A percentile compares a stretch with the other conserved stretches of the same genome.
Conservation (phyloP, 2,888 invertebrate species). For the Phorcus lineatus region DNA sequence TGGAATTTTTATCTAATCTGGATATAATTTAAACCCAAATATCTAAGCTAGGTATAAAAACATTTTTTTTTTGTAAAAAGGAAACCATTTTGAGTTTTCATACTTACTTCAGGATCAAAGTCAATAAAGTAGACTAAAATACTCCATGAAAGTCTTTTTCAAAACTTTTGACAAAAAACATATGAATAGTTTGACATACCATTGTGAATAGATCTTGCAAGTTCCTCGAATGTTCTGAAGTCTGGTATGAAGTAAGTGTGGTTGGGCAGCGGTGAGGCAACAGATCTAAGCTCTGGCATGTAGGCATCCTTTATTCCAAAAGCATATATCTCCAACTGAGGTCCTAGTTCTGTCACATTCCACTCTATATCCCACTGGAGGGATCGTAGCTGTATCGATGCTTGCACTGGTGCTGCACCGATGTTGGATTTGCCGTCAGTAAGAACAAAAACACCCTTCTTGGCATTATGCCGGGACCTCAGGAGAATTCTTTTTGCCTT, state of each 20-base stretch:
- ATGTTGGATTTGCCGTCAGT: slow-evolving; percentile 62
- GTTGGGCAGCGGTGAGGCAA: slow-evolving; percentile 48
- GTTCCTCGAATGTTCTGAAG: slow-evolving; percentile 46
- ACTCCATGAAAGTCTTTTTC: too few relatives aligned
- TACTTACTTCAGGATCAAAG: too few relatives aligned
- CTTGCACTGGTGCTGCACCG: slow-evolving; percentile 53
- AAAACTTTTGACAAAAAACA: too few relatives aligned
- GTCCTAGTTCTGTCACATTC: slow-evolving; percentile 46
- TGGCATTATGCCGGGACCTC: slow-evolving; percentile 39
- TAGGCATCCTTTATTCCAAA: slow-evolving; percentile 55
- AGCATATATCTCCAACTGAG: slow-evolving; percentile 59
- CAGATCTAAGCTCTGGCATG: slow-evolving; percentile 48
- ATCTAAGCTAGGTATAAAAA: too few relatives aligned
- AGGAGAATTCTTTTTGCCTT: slow-evolving; percentile 40
- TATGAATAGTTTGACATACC: slow-evolving; percentile 38
- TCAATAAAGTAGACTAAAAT: too few relatives aligned
- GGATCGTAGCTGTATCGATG: slow-evolving; percentile 51
- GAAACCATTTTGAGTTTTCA: too few relatives aligned
- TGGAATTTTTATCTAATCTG: too few relatives aligned
- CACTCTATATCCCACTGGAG: slow-evolving; percentile 50
- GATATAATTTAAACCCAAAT: too few relatives aligned
- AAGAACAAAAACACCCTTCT: slow-evolving; percentile 53
- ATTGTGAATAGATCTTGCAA: slow-evolving; percentile 53
- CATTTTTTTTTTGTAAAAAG: too few relatives aligned
- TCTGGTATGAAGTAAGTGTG: slow-evolving; percentile 53